phyloP scores from a whole-genome alignment of 2,888 invertebrate genomes.

The Therioaphis trifolii region DNA sequence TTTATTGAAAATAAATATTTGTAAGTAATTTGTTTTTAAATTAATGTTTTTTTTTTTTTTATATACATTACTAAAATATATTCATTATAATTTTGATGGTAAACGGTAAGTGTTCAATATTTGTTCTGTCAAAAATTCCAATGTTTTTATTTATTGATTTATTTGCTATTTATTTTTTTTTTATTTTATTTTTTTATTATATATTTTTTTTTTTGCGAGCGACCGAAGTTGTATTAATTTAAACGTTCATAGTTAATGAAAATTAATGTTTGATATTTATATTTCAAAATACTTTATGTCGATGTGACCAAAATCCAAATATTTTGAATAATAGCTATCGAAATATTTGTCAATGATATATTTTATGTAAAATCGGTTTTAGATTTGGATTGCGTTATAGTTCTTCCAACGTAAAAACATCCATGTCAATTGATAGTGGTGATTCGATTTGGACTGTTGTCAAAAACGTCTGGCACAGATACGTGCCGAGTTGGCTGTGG shows the following conservation, averaged over 20 bases:
- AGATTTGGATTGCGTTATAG: constrained; percentile 19
- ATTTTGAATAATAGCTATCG: not conserved
- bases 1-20: too few species aligned
- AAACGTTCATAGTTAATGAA: not conserved
- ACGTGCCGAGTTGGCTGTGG: not conserved
- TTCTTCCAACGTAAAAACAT: not conserved
- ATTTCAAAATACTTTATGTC: not conserved
- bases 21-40: too few species aligned
- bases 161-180: too few species aligned
- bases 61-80: too few species aligned
- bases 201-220: too few species aligned
- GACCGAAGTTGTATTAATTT: not conserved
- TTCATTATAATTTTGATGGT: too few species aligned
- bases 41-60: too few species aligned
- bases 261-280: not conserved
- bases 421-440: not conserved
- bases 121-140: too few species aligned
- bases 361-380: not conserved
- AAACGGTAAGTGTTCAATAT: too few species aligned
- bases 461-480: constrained; percentile 1
- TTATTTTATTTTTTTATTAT: too few species aligned
- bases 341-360: not conserved
- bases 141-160: too few species aligned
- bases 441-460: constrained; percentile 10
- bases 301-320: not conserved